Conservation (phyloP, 2,888 invertebrate genomes). For the Ferdinandea cuprea region DNA sequence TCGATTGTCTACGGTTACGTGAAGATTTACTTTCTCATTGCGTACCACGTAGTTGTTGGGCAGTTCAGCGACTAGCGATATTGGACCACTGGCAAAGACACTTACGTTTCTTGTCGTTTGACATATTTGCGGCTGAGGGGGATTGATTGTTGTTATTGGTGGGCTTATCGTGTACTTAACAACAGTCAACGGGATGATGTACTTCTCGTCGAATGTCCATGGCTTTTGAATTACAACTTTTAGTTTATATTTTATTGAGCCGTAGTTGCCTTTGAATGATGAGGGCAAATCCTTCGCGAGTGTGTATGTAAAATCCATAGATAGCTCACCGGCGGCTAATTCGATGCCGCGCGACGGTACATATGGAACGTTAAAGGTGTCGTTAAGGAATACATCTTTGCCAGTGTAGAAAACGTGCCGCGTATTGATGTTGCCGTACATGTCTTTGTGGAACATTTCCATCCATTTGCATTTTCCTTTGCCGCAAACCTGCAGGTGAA, state of each 20-base stretch:
- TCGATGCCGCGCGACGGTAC: slow-evolving; percentile 82
- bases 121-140: slow-evolving; percentile 80
- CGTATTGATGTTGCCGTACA: slow-evolving; percentile 79
- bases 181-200: slow-evolving; percentile 80
- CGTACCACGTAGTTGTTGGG: slow-evolving; percentile 80
- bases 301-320: slow-evolving; percentile 79
- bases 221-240: slow-evolving; percentile 82
- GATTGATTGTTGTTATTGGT: slow-evolving; percentile 76
- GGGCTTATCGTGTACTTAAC: slow-evolving; percentile 80
- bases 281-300: slow-evolving; percentile 80
- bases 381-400: slow-evolving; percentile 81
- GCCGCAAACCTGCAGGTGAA: slow-evolving; percentile 81
- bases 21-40: slow-evolving; percentile 80
- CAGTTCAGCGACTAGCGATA: slow-evolving; percentile 80
- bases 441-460: slow-evolving; percentile 81
- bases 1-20: slow-evolving; percentile 81
- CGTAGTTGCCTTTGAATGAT: slow-evolving; percentile 81
- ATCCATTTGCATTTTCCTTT: slow-evolving; percentile 83
- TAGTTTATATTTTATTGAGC: slow-evolving; percentile 82
- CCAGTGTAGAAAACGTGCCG: slow-evolving; percentile 81
- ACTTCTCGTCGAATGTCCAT: slow-evolving; percentile 82
- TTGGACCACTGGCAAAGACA: slow-evolving; percentile 81
- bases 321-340: slow-evolving; percentile 80
- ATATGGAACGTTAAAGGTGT: slow-evolving; percentile 79
- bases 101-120: slow-evolving; percentile 79